These are phyloP conservation scores for Addax nasomaculatus DNA, from an alignment of 2,113 vertebrate genomes.

Conservation along the genomic window DNA sequence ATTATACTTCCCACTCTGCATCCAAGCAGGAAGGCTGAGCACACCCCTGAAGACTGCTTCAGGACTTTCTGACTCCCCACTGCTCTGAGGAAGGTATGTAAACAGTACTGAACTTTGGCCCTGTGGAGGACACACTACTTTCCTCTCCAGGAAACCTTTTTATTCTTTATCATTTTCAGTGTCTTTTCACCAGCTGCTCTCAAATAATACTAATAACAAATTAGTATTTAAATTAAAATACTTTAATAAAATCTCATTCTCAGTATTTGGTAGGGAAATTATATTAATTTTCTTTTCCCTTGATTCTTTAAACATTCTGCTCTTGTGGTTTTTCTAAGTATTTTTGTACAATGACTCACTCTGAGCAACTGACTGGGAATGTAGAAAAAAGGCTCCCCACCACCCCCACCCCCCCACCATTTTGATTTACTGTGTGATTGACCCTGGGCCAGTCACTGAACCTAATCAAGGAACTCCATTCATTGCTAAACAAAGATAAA, in stretches of 20 bases:
- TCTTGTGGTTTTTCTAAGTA: slow-evolving; percentile 53
- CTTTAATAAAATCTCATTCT: background rate
- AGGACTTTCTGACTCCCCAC: background rate
- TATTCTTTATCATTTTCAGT: background rate
- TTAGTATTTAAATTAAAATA: background rate
- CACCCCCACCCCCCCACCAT: background rate
- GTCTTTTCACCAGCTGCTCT: background rate
- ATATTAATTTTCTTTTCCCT: background rate
- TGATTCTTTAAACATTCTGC: slow-evolving; percentile 11
- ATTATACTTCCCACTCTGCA: no score
- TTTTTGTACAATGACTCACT: slow-evolving; percentile 61
- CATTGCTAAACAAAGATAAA: slow-evolving; percentile 62
- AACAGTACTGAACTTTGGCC: background rate
- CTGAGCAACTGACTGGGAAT: slow-evolving; percentile 68
- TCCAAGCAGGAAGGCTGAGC: background rate
- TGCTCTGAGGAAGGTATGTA: background rate
- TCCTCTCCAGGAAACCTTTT: background rate
- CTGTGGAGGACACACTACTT: background rate
- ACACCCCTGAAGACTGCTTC: background rate
- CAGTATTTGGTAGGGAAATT: background rate
- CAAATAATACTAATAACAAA: background rate
- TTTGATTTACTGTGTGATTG: slow-evolving; percentile 59
- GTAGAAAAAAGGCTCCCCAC: background rate
- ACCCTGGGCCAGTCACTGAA: slow-evolving; percentile 49
- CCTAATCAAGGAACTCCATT: slow-evolving; percentile 45